Evolutionary conservation across 2,113 vertebrate genomes (phyloP).

Genomic region (Erythrocebus patas): DNA sequence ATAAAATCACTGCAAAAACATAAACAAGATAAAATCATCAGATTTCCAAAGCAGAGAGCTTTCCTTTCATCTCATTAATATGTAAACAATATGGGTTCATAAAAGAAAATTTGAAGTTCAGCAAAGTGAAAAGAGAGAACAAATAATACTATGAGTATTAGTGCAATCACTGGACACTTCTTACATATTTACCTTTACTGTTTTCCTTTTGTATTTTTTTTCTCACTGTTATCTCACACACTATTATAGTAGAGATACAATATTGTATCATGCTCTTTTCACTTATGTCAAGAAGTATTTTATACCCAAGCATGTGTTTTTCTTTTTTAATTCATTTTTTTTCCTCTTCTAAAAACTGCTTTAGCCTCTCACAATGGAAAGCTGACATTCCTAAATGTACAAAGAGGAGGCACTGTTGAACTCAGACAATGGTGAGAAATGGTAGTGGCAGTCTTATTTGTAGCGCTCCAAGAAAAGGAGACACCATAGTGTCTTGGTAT

Average conservation of each 20-base stretch:
- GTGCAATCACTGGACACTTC: neutral
- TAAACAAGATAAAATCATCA: neutral
- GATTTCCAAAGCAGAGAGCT: neutral
- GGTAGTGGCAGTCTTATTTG: neutral
- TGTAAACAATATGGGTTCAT: neutral
- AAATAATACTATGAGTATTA: neutral
- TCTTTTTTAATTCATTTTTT: neutral
- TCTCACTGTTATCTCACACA: neutral
- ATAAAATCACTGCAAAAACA: constrained; percentile 19
- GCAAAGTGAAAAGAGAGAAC: neutral
- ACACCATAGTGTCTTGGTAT: neutral
- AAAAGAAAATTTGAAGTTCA: neutral
- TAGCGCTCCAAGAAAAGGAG: neutral
- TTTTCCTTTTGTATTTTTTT: neutral
- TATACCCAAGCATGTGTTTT: neutral
- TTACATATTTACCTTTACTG: neutral
- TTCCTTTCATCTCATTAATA: neutral
- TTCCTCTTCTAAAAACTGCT: neutral
- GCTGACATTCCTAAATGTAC: neutral
- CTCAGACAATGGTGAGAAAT: neutral
- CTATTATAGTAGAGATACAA: neutral
- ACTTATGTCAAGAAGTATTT: neutral
- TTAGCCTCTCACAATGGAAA: neutral
- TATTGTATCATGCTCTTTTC: neutral
- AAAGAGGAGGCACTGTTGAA: neutral